These are phyloP conservation scores for Drosophila merina DNA, from an alignment of 2,888 invertebrate species.

Conservation along the genomic window DNA sequence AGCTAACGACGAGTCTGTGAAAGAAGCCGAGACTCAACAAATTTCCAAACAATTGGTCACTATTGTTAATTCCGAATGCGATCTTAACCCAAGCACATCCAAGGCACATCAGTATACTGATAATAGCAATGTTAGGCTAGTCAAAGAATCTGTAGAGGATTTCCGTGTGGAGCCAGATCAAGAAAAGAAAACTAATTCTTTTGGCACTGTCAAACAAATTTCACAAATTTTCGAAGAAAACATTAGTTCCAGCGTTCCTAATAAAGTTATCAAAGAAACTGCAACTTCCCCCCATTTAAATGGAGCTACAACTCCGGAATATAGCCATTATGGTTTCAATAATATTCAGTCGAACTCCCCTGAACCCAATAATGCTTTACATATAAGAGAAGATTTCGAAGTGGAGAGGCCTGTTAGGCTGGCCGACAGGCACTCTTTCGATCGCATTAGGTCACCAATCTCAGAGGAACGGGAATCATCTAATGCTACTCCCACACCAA, in stretches of 20 bases:
- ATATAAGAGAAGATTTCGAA: constrained; percentile 27
- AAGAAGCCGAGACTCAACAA: background rate
- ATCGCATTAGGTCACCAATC: constrained; percentile 3
- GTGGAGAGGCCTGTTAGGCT: constrained; percentile 14
- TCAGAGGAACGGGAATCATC: background rate
- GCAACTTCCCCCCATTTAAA: background rate
- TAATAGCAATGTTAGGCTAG: background rate
- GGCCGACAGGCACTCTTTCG: background rate
- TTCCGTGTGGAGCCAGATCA: background rate
- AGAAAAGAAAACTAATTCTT: constrained; percentile 28
- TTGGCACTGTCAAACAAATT: constrained; percentile 32
- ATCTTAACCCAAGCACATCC: background rate
- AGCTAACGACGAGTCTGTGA: constrained; percentile 3
- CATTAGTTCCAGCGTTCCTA: constrained; percentile 26
- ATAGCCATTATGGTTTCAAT: constrained; percentile 2
- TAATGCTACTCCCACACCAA: constrained; percentile 24
- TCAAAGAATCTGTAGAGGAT: background rate
- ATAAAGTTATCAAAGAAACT: constrained; percentile 9
- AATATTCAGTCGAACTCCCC: background rate
- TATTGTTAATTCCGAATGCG: background rate
- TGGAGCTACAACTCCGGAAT: constrained; percentile 17
- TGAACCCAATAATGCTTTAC: constrained; percentile 10
- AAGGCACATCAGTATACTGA: background rate
- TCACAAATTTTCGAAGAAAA: constrained; percentile 37
- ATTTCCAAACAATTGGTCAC: constrained; percentile 3